Base-by-base conservation (phyloP, 2,888 invertebrate species). In the Noctua janthina region DNA sequence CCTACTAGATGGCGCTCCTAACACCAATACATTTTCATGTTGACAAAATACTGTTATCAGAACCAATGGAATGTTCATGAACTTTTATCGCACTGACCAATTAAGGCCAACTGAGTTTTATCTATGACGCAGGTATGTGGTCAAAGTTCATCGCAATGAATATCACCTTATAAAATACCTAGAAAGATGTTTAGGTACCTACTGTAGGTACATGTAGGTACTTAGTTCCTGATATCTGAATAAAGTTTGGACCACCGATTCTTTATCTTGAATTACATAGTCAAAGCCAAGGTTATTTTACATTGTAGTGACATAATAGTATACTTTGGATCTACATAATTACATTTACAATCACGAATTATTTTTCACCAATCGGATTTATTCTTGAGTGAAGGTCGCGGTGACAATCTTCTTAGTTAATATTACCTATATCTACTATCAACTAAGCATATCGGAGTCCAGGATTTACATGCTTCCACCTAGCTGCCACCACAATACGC, bases 1-100 rank as follows among this genome's bases (percentile, higher is more conserved):
- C 8, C 11, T 0, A 51, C 35, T 77, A 87, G 85, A 84, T 84
- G 77, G 67, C 84, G 77, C 29, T 78, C 68, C 29, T 29, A 8
- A 39, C 13, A 35, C 1, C 20, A 20, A 29, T 35, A 35, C 20
- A 1, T 15, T 49, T n/a, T 29, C 7, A 1, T 77, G 39, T 73
- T 74, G n/a, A 54, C 73, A 79, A 68, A 74, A 76, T 64, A 68
- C 51, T 71, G 20, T 39, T 79, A 77, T 64, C 85, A 23, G 2
- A 62, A 13, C 17, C 70, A 46, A 1, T 8, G 29, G 54, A 66
- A 51, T 72, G 46, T 69, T 79, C 46, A 69, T 72, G 51, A 71
- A 79, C 46, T 76, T 59, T 68, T 86, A 73, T 69, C 51, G 15
- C 8, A 20, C 15, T 17, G 43, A 15, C 64, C 56, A 79, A 64